phyloP scores from a whole-genome alignment of 2,113 vertebrate species.

The Todiramphus chloris region DNA sequence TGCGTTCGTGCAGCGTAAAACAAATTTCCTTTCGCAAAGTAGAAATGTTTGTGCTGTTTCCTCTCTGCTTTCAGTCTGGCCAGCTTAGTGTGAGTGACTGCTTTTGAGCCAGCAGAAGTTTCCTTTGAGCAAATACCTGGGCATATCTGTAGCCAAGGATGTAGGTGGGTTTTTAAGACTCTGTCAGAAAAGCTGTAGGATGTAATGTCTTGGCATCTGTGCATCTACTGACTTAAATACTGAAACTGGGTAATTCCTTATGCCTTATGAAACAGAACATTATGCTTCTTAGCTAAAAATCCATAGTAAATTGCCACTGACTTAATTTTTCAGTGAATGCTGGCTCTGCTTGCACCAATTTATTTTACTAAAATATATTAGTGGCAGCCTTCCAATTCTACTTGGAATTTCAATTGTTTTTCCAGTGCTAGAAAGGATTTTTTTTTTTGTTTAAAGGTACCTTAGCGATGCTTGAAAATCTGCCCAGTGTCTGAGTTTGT shows the following conservation, averaged over 20 bases:
- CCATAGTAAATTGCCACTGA: not conserved
- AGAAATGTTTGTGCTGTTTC: not conserved
- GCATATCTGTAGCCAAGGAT: not conserved
- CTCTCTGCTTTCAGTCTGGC: not conserved
- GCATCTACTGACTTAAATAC: not conserved
- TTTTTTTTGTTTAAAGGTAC: not conserved
- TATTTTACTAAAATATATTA: not conserved
- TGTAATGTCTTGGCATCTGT: not conserved
- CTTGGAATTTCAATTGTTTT: not conserved
- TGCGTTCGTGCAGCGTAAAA: not conserved
- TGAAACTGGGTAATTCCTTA: not conserved
- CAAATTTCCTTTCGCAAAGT: not conserved
- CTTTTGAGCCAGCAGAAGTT: not conserved
- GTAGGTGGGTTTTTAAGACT: not conserved
- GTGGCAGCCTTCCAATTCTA: not conserved
- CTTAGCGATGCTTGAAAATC: not conserved
- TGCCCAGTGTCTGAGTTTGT: not conserved
- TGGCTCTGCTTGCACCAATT: not conserved
- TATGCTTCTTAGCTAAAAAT: not conserved
- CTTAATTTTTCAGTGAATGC: not conserved
- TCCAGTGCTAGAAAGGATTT: not conserved
- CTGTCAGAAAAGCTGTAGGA: not conserved
- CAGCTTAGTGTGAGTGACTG: not conserved
- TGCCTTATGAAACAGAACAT: not conserved
- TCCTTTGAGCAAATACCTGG: not conserved